Conservation (phyloP, 2,113 vertebrate species). For the Archilochus colubris region DNA sequence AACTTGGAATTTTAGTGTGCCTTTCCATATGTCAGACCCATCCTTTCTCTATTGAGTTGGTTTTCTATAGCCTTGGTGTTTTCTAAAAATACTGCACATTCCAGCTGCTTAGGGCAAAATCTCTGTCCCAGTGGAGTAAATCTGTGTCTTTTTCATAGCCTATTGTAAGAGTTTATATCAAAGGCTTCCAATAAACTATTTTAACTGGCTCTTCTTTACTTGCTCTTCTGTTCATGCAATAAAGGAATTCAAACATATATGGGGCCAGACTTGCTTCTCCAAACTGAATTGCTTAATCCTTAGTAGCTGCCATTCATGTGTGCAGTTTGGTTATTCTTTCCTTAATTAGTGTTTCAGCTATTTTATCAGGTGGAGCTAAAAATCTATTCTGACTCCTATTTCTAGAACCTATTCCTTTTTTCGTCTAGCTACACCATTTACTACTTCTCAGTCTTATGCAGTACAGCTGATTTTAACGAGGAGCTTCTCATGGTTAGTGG, state of each 20-base stretch:
- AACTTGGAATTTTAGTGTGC: not conserved
- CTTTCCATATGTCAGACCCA: not conserved
- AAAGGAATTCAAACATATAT: not conserved
- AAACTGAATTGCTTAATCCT: not conserved
- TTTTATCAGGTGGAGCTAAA: not conserved
- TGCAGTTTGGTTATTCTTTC: not conserved
- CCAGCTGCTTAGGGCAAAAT: not conserved
- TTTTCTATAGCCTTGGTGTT: not conserved
- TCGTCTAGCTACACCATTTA: not conserved
- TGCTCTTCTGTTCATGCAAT: not conserved
- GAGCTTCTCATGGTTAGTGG: not conserved
- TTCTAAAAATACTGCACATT: conserved; percentile 3
- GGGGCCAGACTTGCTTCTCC: not conserved
- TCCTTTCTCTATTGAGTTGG: not conserved
- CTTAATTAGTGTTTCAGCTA: conserved; percentile 46
- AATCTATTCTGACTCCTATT: not conserved
- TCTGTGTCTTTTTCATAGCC: not conserved
- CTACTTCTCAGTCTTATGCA: not conserved
- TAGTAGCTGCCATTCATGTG: not conserved
- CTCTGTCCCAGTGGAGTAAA: not conserved
- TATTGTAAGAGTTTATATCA: not conserved
- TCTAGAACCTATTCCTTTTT: conserved; percentile 8
- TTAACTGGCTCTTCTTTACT: conserved; percentile 5
- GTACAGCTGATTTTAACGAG: conserved; percentile 23
- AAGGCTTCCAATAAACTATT: conserved; percentile 42